A percentile compares a stretch with the other conserved stretches of the same genome.
Evolutionary conservation across 2,888 invertebrate species (phyloP).

Genomic region (Drosophila prolongata): DNA sequence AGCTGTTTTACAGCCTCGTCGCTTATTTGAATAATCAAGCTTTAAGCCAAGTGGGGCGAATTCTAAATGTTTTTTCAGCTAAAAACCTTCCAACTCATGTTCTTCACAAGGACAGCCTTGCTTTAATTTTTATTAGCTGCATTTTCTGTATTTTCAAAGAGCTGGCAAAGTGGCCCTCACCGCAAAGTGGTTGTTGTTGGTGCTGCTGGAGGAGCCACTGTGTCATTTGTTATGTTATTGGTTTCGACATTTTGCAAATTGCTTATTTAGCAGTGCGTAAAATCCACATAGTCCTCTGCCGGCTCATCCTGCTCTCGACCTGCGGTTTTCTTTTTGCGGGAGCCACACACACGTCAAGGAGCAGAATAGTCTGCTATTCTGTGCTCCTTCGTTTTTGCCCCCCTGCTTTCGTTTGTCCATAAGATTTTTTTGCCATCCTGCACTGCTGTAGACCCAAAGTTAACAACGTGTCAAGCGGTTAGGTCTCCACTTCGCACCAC

Average conservation of each 20-base stretch:
- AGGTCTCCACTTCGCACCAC: conserved; percentile 40
- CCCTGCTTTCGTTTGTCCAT: conserved; percentile 17
- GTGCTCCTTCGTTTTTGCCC: background rate
- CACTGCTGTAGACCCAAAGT: conserved; percentile 46
- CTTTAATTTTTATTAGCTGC: conserved; percentile 60
- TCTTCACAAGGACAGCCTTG: background rate
- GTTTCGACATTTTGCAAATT: conserved; percentile 84
- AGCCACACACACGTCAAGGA: conserved; percentile 46
- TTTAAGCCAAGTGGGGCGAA: background rate
- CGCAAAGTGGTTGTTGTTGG: conserved; percentile 16
- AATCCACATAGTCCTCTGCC: conserved; percentile 67
- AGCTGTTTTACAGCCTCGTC: background rate
- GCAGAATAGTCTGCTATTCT: conserved; percentile 47
- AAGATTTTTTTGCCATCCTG: conserved; percentile 11
- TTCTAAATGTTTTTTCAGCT: conserved; percentile 7
- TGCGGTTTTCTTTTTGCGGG: conserved; percentile 43
- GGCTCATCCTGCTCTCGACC: conserved; percentile 4
- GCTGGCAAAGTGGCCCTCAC: conserved; percentile 3
- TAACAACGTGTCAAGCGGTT: conserved; percentile 67
- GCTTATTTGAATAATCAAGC: background rate
- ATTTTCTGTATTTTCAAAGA: background rate
- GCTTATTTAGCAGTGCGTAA: conserved; percentile 84
- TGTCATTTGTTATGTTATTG: conserved; percentile 83
- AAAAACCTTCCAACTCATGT: background rate
- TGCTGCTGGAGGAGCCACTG: conserved; percentile 59